These are phyloP conservation scores for Spea multiplicata DNA, from an alignment of 2,113 vertebrate species.

Conservation along the genomic window DNA sequence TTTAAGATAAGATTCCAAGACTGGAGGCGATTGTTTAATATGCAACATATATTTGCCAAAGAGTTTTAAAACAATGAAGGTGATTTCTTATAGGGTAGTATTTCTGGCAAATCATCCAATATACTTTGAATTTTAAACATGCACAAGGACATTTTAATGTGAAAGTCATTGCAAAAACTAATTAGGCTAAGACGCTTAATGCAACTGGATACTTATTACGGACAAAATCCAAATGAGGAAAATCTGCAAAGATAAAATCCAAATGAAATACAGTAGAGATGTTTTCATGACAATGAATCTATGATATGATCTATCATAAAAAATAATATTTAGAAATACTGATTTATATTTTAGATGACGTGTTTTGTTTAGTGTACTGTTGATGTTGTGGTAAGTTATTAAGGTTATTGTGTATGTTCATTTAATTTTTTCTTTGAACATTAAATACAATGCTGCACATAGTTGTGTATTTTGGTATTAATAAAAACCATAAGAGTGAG, in stretches of 20 bases:
- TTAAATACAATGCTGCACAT: too few species aligned
- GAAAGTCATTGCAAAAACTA: constrained; percentile 35
- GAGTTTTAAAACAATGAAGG: constrained; percentile 3
- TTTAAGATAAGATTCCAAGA: not conserved
- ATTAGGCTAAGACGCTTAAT: constrained; percentile 30
- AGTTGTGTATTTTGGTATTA: too few species aligned
- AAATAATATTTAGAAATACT: not conserved
- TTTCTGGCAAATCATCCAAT: constrained; percentile 31
- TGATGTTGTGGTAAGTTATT: too few species aligned
- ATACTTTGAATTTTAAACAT: constrained; percentile 21
- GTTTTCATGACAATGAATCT: not conserved
- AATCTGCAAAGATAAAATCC: constrained; percentile 6
- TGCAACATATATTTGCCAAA: constrained; percentile 13
- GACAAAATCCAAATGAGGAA: constrained; percentile 25
- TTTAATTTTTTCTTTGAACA: too few species aligned
- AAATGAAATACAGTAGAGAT: constrained; percentile 1
- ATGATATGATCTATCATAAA: not conserved
- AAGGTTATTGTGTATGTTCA: too few species aligned
- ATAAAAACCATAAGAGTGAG: too few species aligned
- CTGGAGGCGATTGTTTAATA: constrained; percentile 24
- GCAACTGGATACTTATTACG: constrained; percentile 12
- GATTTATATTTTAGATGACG: too few species aligned
- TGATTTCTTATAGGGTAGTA: constrained; percentile 9
- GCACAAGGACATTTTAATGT: constrained; percentile 28
- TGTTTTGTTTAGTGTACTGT: too few species aligned